A percentile compares a stretch with the other conserved stretches of the same genome.
Conservation (phyloP, 2,797 vertebrate species). For the Takifugu rubripes region DNA sequence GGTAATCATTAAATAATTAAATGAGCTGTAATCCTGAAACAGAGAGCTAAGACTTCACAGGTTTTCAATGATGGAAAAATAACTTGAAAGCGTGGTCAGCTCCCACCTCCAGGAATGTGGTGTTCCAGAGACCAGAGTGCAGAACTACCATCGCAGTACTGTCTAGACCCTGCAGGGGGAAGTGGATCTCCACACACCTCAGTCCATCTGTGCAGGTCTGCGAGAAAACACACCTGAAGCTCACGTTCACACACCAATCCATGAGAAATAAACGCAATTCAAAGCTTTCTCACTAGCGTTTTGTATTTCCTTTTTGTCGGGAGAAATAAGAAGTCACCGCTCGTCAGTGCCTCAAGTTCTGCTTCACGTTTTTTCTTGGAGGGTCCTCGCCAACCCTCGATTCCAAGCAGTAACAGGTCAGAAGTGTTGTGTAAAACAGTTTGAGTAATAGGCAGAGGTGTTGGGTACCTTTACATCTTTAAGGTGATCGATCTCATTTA, state of each 20-base stretch:
- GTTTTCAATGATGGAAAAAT: neutral
- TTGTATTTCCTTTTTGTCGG: constrained; percentile 79
- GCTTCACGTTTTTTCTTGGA: constrained; percentile 77
- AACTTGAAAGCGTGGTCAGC: neutral
- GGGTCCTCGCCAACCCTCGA: constrained; percentile 37
- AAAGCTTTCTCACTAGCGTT: constrained; percentile 77
- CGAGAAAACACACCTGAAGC: constrained; percentile 9
- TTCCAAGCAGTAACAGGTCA: constrained; percentile 9
- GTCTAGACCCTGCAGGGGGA: constrained; percentile 85
- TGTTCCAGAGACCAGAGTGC: constrained; percentile 83
- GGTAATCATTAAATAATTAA: constrained; percentile 86
- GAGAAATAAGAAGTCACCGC: constrained; percentile 73
- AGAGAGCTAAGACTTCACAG: neutral
- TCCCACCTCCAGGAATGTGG: constrained; percentile 84
- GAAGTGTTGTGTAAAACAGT: neutral
- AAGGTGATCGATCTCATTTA: constrained; percentile 72
- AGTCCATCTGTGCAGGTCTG: constrained; percentile 82
- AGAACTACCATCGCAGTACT: constrained; percentile 78
- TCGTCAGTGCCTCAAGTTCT: constrained; percentile 61
- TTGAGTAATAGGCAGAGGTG: neutral
- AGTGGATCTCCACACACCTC: constrained; percentile 81
- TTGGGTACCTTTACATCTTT: constrained; percentile 54
- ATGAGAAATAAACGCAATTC: neutral
- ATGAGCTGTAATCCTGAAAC: constrained; percentile 84
- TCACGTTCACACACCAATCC: neutral